These are phyloP conservation scores for Sula dactylatra DNA, from an alignment of 2,113 vertebrate genomes.

Conservation along the genomic window DNA sequence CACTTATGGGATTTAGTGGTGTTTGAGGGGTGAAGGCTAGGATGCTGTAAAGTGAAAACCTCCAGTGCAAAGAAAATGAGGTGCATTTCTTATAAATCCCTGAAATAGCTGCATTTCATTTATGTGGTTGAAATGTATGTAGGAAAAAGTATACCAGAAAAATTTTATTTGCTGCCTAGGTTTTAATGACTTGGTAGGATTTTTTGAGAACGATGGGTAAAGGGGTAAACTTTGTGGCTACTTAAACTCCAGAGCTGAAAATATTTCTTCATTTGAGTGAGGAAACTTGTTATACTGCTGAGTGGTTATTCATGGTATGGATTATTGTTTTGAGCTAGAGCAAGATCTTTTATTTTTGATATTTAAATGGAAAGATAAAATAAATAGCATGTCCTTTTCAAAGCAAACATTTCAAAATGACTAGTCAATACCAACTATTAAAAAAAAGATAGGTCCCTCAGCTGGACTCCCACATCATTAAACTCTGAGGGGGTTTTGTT, in stretches of 20 bases:
- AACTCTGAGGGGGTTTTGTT: background rate
- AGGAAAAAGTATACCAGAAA: background rate
- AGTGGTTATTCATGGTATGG: background rate
- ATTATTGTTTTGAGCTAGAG: background rate
- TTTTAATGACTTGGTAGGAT: background rate
- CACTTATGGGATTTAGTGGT: background rate
- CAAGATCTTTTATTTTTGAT: background rate
- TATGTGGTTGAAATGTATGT: background rate
- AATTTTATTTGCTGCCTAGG: background rate
- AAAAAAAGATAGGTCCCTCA: background rate
- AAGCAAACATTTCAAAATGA: constrained; percentile 41
- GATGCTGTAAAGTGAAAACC: background rate
- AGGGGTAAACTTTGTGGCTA: background rate
- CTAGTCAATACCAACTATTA: constrained; percentile 11
- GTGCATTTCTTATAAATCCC: background rate
- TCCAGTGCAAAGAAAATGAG: background rate
- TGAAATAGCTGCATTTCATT: background rate
- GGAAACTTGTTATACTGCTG: background rate
- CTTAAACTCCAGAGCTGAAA: background rate
- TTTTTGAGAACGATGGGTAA: background rate
- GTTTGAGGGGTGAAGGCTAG: background rate
- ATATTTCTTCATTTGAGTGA: background rate
- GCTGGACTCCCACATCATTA: background rate
- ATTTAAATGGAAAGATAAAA: constrained; percentile 46
- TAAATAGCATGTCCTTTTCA: constrained; percentile 47